A percentile compares a stretch with the other conserved stretches of the same genome.
These are phyloP conservation scores for Pocillopora damicornis DNA, from an alignment of 64 coral and sea anemone genomes.

Conservation along the genomic window DNA sequence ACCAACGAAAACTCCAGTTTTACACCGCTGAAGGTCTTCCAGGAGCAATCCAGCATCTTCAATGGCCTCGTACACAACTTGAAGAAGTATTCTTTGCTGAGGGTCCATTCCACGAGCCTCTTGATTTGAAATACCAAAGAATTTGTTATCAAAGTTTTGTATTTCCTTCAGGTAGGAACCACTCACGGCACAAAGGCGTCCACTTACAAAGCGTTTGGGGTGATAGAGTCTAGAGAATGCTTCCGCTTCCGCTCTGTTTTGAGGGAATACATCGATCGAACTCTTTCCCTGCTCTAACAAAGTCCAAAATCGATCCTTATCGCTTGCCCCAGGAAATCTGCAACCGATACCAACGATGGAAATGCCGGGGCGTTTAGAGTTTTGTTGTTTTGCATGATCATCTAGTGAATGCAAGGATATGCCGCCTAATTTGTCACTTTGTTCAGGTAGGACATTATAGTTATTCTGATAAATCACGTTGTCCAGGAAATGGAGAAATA, in stretches of 20 bases:
- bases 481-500: not conserved
- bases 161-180: conserved; percentile 69
- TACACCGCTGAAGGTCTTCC: conserved; percentile 55
- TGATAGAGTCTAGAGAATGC: conserved; percentile 41
- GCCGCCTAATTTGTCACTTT: not conserved
- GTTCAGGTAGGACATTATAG: not conserved
- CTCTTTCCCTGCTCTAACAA: conserved; percentile 60
- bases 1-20: conserved; percentile 75
- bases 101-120: conserved; percentile 70
- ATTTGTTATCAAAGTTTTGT: conserved; percentile 40
- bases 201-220: conserved; percentile 56
- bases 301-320: conserved; percentile 66
- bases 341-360: conserved; percentile 38
- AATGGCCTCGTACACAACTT: conserved; percentile 64
- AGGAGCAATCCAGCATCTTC: conserved; percentile 53
- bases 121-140: conserved; percentile 67
- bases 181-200: conserved; percentile 49
- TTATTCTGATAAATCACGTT: not conserved
- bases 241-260: conserved; percentile 34
- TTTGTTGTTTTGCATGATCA: not conserved
- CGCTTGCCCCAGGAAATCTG: conserved; percentile 56
- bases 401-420: not conserved
- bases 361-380: not conserved
- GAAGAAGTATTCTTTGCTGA: conserved; percentile 66
- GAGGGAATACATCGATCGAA: conserved; percentile 42